Evolutionary conservation across 2,797 vertebrate species (phyloP).

Genomic region (Aldrovandia affinis): DNA sequence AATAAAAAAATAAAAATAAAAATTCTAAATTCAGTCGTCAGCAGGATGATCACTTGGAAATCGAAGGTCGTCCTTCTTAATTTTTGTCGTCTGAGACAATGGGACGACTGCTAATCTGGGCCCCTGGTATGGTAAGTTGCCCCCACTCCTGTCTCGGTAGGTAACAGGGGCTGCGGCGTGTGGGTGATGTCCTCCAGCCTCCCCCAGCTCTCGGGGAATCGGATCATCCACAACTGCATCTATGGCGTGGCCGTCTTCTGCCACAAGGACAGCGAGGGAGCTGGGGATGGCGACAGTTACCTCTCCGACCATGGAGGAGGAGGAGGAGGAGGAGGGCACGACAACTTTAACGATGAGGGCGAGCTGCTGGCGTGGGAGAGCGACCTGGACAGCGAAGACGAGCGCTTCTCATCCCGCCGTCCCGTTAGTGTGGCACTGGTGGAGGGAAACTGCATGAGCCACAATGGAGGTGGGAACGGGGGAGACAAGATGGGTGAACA

Average conservation of each 20-base stretch:
- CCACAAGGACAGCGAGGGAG: slow-evolving; percentile 78
- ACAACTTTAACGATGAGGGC: slow-evolving; percentile 87
- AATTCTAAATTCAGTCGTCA: no score
- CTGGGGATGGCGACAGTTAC: slow-evolving; percentile 69
- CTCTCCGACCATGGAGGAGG: slow-evolving; percentile 72
- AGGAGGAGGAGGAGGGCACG: slow-evolving; percentile 70
- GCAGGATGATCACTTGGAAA: no score
- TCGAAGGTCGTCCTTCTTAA: no score
- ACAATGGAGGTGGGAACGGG: slow-evolving; percentile 69
- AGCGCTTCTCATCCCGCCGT: slow-evolving; percentile 71
- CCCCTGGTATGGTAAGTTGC: background rate
- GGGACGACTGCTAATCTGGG: no score
- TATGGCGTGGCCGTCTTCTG: slow-evolving; percentile 89
- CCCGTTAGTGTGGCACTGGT: slow-evolving; percentile 83
- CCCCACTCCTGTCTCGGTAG: slow-evolving; percentile 56
- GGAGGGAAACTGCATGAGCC: slow-evolving; percentile 87
- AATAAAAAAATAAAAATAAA: no score
- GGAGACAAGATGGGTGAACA: background rate
- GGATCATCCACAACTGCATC: slow-evolving; percentile 86
- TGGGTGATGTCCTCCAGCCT: slow-evolving; percentile 93
- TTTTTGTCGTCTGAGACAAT: no score
- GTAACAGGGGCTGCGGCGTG: slow-evolving; percentile 89
- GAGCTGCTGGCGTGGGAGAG: slow-evolving; percentile 85
- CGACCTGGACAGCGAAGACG: slow-evolving; percentile 86
- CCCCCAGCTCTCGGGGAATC: slow-evolving; percentile 84